A percentile compares a stretch with the other conserved stretches of the same genome.
These are phyloP conservation scores for Strigamia maritima DNA, from an alignment of 2,888 invertebrate genomes.

Conservation along the genomic window DNA sequence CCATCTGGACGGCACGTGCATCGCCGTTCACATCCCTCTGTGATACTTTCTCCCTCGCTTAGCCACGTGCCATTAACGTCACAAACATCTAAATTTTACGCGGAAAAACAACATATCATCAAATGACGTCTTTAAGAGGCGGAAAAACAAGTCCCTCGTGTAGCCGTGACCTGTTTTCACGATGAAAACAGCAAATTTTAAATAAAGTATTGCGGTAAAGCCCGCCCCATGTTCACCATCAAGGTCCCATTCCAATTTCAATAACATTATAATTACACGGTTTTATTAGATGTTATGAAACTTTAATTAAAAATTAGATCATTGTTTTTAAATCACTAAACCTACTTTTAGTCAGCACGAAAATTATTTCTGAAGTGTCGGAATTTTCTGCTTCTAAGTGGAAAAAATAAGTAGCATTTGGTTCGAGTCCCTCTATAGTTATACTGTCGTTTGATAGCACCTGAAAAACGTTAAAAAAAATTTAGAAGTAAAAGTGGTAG, in stretches of 20 bases:
- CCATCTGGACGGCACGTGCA: conserved; percentile 71
- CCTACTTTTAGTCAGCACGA: conserved; percentile 9
- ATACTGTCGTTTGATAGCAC: conserved; percentile 33
- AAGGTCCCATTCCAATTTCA: background rate
- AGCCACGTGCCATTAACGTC: conserved; percentile 37
- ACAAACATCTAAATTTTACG: conserved; percentile 39
- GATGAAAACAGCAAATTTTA: conserved; percentile 20
- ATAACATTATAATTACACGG: background rate
- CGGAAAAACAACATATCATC: conserved; percentile 12
- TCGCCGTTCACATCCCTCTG: conserved; percentile 74
- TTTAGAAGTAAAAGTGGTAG: background rate
- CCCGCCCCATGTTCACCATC: background rate
- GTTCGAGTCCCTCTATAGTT: conserved; percentile 45
- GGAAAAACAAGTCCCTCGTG: conserved; percentile 18
- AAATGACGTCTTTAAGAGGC: conserved; percentile 24
- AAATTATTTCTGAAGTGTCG: conserved; percentile 20
- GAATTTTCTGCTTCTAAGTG: background rate
- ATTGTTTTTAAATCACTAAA: background rate
- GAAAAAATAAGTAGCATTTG: conserved; percentile 43
- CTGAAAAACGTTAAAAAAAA: conserved; percentile 3
- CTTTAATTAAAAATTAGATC: background rate
- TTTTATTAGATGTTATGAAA: background rate
- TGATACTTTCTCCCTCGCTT: conserved; percentile 65
- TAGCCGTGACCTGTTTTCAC: conserved; percentile 34
- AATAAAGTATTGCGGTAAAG: background rate